phyloP scores from a whole-genome alignment of 2,797 vertebrate genomes.

The Enteromius anoplus region DNA sequence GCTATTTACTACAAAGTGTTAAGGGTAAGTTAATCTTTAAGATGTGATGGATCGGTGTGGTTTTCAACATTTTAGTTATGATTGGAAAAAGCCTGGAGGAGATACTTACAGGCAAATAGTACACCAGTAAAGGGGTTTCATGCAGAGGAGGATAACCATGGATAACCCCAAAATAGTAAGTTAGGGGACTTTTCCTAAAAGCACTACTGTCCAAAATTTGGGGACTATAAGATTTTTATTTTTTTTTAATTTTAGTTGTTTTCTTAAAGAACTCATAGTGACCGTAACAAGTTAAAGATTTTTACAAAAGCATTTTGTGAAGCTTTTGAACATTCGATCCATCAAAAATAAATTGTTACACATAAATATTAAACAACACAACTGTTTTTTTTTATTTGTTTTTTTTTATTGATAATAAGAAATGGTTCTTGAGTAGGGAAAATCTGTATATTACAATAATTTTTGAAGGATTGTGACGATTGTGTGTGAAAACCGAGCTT shows the following conservation, averaged over 20 bases:
- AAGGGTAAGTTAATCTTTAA: conserved; percentile 75
- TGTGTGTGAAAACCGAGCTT: neutral
- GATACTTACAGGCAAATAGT: neutral
- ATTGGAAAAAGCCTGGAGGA: neutral
- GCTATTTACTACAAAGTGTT: conserved; percentile 94
- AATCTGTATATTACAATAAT: neutral
- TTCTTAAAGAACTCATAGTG: too few relatives aligned
- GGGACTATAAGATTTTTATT: neutral
- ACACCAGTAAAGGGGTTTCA: neutral
- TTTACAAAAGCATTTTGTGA: neutral
- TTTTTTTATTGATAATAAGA: neutral
- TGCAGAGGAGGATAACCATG: too few relatives aligned
- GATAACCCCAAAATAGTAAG: neutral
- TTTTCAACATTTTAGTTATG: neutral
- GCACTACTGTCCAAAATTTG: neutral
- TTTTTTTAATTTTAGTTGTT: too few relatives aligned
- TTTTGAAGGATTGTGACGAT: neutral
- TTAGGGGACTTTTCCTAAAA: neutral
- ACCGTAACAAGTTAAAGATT: neutral
- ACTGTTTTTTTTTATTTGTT: neutral
- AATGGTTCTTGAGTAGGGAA: neutral
- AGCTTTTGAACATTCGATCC: neutral
- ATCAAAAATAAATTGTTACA: neutral
- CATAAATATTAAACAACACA: neutral
- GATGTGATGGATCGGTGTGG: neutral